phyloP scores from a whole-genome alignment of 2,888 invertebrate genomes.

The Mantis religiosa region DNA sequence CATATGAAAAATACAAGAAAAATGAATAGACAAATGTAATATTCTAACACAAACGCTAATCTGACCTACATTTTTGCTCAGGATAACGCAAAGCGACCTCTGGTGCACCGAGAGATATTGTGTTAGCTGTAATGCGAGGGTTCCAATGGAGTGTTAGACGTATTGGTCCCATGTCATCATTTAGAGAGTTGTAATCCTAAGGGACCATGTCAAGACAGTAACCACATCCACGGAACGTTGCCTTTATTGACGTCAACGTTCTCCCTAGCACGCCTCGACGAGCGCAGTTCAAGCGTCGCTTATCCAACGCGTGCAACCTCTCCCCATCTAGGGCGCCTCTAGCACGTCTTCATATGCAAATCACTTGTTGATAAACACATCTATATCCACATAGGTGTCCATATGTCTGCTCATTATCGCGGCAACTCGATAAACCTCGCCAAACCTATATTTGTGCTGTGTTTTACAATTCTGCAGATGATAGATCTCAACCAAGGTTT shows the following conservation, averaged over 20 bases:
- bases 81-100: background rate
- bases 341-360: too few relatives aligned
- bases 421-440: too few relatives aligned
- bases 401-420: too few relatives aligned
- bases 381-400: too few relatives aligned
- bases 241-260: background rate
- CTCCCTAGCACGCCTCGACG: background rate
- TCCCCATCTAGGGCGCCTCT: background rate
- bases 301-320: background rate
- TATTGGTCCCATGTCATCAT: background rate
- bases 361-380: too few relatives aligned
- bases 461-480: too few relatives aligned
- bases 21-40: too few relatives aligned
- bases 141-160: background rate
- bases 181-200: background rate
- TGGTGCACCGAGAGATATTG: background rate
- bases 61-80: too few relatives aligned
- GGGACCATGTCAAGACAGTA: background rate
- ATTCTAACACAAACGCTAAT: too few relatives aligned
- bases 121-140: background rate
- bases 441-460: too few relatives aligned
- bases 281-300: background rate
- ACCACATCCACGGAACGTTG: background rate
- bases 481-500: too few relatives aligned
- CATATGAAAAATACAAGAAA: too few relatives aligned